Evolutionary conservation across 2,797 vertebrate species (phyloP).

Genomic region (Macrochelys suwanniensis): DNA sequence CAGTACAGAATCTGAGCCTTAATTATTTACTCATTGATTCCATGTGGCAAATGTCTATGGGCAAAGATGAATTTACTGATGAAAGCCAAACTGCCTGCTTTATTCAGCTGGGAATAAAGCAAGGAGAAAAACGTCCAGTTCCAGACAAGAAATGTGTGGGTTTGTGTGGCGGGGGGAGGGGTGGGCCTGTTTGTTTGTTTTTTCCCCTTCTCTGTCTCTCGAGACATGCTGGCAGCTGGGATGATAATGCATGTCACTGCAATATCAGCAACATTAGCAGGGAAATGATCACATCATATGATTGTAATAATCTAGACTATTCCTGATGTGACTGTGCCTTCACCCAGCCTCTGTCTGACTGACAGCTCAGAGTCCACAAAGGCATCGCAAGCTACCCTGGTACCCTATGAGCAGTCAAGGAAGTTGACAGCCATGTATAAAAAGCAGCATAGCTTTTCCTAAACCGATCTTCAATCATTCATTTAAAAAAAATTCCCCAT

Average conservation of each 20-base stretch:
- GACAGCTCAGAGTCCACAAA: constrained; percentile 58
- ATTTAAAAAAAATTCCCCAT: background rate
- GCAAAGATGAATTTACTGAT: background rate
- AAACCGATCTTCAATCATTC: constrained; percentile 18
- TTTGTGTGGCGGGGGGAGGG: too few species aligned
- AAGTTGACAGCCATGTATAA: constrained; percentile 47
- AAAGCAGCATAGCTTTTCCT: constrained; percentile 22
- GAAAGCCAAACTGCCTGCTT: background rate
- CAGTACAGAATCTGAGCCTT: constrained; percentile 2
- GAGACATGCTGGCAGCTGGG: constrained; percentile 37
- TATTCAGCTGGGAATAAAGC: constrained; percentile 8
- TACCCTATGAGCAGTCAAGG: background rate
- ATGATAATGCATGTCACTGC: constrained; percentile 58
- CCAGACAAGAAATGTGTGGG: background rate
- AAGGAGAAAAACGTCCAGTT: background rate
- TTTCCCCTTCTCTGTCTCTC: background rate
- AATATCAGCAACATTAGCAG: constrained; percentile 56
- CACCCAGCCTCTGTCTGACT: constrained; percentile 37
- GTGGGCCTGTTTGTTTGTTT: background rate
- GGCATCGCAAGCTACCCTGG: background rate
- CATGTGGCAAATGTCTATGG: background rate
- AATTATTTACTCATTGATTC: background rate
- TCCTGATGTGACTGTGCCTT: constrained; percentile 34
- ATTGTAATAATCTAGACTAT: constrained; percentile 61
- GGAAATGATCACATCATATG: constrained; percentile 42